phyloP scores from a whole-genome alignment of 1,140 invertebrate genomes.

The Antheraea pernyi region DNA sequence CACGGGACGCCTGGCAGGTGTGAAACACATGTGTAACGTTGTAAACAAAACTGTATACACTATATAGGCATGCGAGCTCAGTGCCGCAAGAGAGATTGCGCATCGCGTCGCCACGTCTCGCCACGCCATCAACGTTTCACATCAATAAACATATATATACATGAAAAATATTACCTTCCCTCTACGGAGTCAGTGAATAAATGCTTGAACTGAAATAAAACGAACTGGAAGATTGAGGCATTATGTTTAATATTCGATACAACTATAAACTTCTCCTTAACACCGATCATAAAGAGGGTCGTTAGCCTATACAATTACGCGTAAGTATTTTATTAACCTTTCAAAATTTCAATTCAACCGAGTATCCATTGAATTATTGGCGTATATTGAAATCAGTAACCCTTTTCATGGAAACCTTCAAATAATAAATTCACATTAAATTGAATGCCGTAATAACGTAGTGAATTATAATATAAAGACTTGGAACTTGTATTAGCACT shows the following conservation, averaged over 20 bases:
- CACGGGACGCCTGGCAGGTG: no score
- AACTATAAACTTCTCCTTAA: background rate
- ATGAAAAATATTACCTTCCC: no score
- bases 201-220: background rate
- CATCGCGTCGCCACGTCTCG: no score
- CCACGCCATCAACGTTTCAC: no score
- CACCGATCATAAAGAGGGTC: background rate
- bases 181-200: no score
- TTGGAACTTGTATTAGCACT: no score
- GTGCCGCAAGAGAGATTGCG: no score
- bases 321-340: background rate
- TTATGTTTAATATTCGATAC: background rate
- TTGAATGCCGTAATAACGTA: background rate
- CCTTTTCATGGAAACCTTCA: background rate
- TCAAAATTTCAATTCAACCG: background rate
- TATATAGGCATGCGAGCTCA: no score
- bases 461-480: background rate
- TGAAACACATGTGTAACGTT: no score
- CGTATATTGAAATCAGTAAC: constrained; percentile 2
- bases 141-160: no score
- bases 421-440: background rate
- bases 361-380: background rate
- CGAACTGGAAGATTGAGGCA: background rate
- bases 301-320: background rate
- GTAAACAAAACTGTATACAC: no score